Conservation (phyloP, 2,888 invertebrate species). For the Heliothis peltigera region DNA sequence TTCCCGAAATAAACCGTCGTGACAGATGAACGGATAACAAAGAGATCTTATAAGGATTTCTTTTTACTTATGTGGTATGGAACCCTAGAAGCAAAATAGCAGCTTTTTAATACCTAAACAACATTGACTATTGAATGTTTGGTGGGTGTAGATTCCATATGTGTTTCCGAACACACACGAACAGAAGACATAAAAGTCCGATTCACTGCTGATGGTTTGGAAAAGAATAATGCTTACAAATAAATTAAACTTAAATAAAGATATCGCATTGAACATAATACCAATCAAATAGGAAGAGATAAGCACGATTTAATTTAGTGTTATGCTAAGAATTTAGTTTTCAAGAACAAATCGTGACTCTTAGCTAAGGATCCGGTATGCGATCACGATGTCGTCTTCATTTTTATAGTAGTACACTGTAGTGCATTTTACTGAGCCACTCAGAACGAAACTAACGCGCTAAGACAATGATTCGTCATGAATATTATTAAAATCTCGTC, state of each 20-base stretch:
- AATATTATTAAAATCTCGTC: not conserved
- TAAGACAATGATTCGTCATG: not conserved
- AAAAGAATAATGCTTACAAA: constrained; percentile 3
- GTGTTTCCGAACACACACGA: no score
- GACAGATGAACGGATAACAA: no score
- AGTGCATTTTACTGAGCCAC: constrained; percentile 19
- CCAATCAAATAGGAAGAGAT: constrained; percentile 30
- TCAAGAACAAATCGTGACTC: constrained; percentile 81
- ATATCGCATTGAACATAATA: not conserved
- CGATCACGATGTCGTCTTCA: constrained; percentile 75
- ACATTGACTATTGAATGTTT: no score
- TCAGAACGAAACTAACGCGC: not conserved
- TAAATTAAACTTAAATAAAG: constrained; percentile 12
- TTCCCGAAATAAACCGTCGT: no score
- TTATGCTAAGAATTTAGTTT: constrained; percentile 70
- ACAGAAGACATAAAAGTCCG: no score
- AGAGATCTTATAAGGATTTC: no score
- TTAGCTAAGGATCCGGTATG: constrained; percentile 69
- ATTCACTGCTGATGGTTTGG: no score
- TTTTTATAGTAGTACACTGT: constrained; percentile 60
- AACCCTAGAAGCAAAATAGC: no score
- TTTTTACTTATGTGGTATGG: no score
- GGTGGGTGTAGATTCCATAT: no score
- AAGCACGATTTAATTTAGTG: constrained; percentile 32
- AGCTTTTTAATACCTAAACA: no score